Evolutionary conservation across 2,797 vertebrate species (phyloP).

Genomic region (Channa striata): DNA sequence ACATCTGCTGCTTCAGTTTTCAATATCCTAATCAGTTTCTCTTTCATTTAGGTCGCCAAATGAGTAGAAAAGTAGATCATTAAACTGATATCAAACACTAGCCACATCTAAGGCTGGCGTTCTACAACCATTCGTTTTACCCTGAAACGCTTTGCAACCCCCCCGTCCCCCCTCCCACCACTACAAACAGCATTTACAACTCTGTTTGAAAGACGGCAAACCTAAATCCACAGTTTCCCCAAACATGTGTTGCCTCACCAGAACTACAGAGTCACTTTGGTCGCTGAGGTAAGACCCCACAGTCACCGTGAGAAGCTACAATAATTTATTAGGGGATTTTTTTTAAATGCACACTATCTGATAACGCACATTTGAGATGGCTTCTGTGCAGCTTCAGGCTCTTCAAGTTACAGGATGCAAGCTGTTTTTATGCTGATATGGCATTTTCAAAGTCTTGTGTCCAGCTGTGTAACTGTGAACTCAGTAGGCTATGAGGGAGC

Average conservation of each 20-base stretch:
- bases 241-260: conserved; percentile 69
- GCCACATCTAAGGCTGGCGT: conserved; percentile 75
- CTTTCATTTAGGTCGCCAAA: conserved; percentile 48
- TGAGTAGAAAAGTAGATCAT: conserved; percentile 62
- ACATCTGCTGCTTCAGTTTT: conserved; percentile 42
- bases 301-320: conserved; percentile 28
- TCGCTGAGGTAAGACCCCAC: conserved; percentile 60
- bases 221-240: conserved; percentile 67
- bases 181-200: conserved; percentile 75
- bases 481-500: conserved; percentile 23
- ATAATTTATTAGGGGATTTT: not conserved
- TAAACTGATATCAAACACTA: conserved; percentile 72
- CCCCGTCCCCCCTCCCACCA: conserved; percentile 49
- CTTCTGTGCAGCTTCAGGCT: conserved; percentile 43
- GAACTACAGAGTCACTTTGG: conserved; percentile 47
- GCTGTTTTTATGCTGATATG: conserved; percentile 33
- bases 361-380: conserved; percentile 42
- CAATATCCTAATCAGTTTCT: conserved; percentile 32
- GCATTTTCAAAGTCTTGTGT: conserved; percentile 38
- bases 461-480: conserved; percentile 40
- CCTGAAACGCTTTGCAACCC: conserved; percentile 56
- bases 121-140: conserved; percentile 53
- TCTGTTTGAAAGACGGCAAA: conserved; percentile 70
- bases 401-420: conserved; percentile 50
- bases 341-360: conserved; percentile 19